Base-by-base conservation (phyloP, 2,113 vertebrate species). In the Ictalurus punctatus region DNA sequence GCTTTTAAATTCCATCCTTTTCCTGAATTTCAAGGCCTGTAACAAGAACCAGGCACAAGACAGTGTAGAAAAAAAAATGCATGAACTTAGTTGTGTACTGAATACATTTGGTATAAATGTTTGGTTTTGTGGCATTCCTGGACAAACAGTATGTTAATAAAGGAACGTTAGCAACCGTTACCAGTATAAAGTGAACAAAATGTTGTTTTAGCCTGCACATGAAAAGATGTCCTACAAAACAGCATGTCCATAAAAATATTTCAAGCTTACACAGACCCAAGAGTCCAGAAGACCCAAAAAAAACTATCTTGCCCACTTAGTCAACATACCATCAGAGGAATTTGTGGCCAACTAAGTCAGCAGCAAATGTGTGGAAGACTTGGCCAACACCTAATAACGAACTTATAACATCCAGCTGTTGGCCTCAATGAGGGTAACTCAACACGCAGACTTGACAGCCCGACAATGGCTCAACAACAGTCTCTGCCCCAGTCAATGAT, bases 331-430 rank as follows among this genome's bases (percentile, higher is more conserved):
- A 76, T 34, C 17, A 86, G 16, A 54, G 17, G n/a, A 30, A 71
- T 71, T 30, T 56, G 74, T 52, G 59, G 74, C 76, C 23, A 87
- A 56, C 52, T 69, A 69, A 63, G n/a, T 82, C 54, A 59, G 76
- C 52, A 86, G 61, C 73, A 76, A 21, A 67, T 79, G 59, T 81
- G 48, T 30, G 74, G 25, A 80, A 58, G 48, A 9, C 25, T 82
- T 58, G 30, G 27, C 56, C 82, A 58, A 40, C 63, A 74, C 44
- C 59, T 83, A 73, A 61, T 56, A 79, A 78, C 25, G 13, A 65
- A 67, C 58, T 58, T 87, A 76, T 61, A 40, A 34, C 85, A 59
- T 85, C 58, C 79, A 91, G 88, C 78, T 61, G 84, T 71, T 90
- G 61, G 19, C 27, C 65, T 84, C 71, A 84, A 48, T n/a, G 30